Base-by-base conservation (phyloP, 2,888 invertebrate genomes). In the Lingula anatina region DNA sequence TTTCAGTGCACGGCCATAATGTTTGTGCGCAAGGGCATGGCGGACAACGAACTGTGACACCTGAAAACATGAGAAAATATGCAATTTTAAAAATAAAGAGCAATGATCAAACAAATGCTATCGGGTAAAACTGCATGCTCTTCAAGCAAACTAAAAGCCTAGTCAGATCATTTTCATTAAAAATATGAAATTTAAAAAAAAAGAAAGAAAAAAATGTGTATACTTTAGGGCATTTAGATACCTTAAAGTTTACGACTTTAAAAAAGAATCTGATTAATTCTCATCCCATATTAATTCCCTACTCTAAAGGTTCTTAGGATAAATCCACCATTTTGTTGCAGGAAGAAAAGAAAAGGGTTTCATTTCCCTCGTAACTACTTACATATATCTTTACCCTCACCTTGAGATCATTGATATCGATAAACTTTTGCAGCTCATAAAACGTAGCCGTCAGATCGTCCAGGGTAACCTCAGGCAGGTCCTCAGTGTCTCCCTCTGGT, bases 1-100 rank as follows among this genome's bases (percentile, higher is more conserved):
- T 73, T 89, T 89, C 55, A 87, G 75, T 56, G 87, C 85, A 53
- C 89, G 84, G 0, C 90, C 93, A 77, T 86, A 87, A 49, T 91
- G 89, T 51, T 82, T 80, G 65, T 87, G 81, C 1, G 85, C 82
- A 65, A 86, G 83, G 42, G 88, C 87, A 71, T 94, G 89, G 86
- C 69, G 70, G 9, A 74, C 69, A 24, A 63, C 85, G 70, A 92
- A 88, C 53, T 55, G 57, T 20, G 43, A 28, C 7, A 49, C 55
- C 59, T 65, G 57, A 3, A 50, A 31, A 31, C 15, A 31, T 9
- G 9, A 12, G 31, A 31, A 31, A 12, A 12, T 31, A 9, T 31
- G 31, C 9, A 31, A 31, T 31, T 31, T 31, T 31, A 31, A 31
- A 15, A 12, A 31, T 31, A 31, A 12, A 31, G 9, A 31, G 9